Base-by-base conservation (phyloP, 2,888 invertebrate genomes). In the Lepidochrysops patricia region DNA sequence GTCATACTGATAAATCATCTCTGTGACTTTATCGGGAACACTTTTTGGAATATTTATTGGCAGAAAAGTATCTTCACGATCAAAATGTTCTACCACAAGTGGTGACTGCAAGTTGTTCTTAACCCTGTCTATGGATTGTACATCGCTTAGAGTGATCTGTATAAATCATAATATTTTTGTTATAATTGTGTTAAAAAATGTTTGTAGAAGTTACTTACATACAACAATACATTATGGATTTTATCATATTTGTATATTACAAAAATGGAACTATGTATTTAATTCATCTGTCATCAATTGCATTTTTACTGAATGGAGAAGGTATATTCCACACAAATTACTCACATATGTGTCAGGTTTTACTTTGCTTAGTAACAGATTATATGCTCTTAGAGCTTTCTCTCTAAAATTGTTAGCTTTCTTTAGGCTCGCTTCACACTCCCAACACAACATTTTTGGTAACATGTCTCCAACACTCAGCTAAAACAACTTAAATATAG, bases 361-460 rank as follows among this genome's bases (percentile, higher is more conserved):
- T 4, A 56, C 7, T 29, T 12, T 34, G 15, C 19, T 34, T 1
- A 29, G 29, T 9, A 56, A 19, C 15, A 56, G 2, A 29, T 0
- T 19, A 13, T 43, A 37, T 7, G 57, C 12, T 2, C 13, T 25
- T 7, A 57, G 35, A 2, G 57, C 57, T 57, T 57, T 57, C 4
- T 57, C 25, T 23, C 57, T 57, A 13, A 57, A 37, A n/a, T 19
- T 57, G 15, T 23, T n/a, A 6, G 57, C 57, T 7, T 25, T 25
- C 1, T n/a, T 26, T n/a, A 57, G 37, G 3, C 37, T 23, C n/a
- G 37, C 57, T n/a, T 13, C 37, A 25, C 57, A 57, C 13, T 57
- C 57, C 57, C 57, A 57, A 26, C 57, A 57, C 26, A 57, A 37
- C 57, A 57, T 37, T 25, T 37, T 37, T 25, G 57, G 57, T 9